Evolutionary conservation across 2,797 vertebrate genomes (phyloP), one percentile per base, ranked within the genome.

Genomic region (Pipistrellus kuhlii): DNA sequence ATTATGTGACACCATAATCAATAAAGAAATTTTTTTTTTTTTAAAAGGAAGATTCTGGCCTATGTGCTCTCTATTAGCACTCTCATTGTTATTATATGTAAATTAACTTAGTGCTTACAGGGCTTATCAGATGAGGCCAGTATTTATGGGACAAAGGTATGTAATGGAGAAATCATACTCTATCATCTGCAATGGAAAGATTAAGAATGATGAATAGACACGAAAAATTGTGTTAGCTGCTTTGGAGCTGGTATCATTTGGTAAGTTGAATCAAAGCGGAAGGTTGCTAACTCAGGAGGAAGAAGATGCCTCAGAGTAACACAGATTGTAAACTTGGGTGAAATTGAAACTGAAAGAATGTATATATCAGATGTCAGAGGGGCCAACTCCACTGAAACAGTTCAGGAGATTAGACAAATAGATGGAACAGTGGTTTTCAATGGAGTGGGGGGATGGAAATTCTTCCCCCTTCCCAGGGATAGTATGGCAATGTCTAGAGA

Each of bases 81-180:
- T 83, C 1, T 57, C 32, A 41, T 68, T 90, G 25, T 69, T 90
- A 41, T n/a, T n/a, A n/a, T n/a, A n/a, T 25, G 32, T 75, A 85
- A 78, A 92, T 93, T 86, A 76, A 85, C 46, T 87, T 92, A 88
- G 25, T 68, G 2, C 69, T 90, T 91, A 44, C 0, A 32, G 51
- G 38, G 21, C 35, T 57, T 73, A 57, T 72, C 48, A 21, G n/a
- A 30, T 57, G 62, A 83, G n/a, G 20, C 18, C 15, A 77, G 5
- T 80, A 20, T 86, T 88, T 76, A 78, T 32, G 51, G 30, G 78
- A 55, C 20, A 90, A 78, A 92, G 3, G 8, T 93, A 38, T 46
- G 2, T 59, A 76, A 53, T 80, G 23, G 62, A 82, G 64, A 88
- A 88, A 68, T 92, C 71, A 80, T 23, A 88, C 8, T 76, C 17